These are phyloP conservation scores for Crambe crambe DNA, from an alignment of 37 sponge, comb jelly and placozoan genomes.

Conservation along the genomic window DNA sequence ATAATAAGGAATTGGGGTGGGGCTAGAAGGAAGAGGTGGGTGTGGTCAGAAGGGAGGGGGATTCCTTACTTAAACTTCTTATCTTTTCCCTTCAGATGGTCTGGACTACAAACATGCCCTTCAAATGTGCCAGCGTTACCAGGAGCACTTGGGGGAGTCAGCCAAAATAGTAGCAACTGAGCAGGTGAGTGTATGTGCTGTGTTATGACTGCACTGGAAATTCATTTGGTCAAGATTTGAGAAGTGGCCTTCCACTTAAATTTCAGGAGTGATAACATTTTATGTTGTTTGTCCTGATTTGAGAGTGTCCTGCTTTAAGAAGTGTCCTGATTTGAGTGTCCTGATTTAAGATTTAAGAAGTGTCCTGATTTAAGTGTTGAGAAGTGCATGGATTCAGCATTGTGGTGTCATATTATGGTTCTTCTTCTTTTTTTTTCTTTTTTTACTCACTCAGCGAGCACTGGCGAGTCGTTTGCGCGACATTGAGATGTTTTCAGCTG, in stretches of 20 bases:
- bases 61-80: background rate
- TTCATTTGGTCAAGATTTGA: background rate
- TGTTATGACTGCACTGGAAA: no score
- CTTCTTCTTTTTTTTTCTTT: background rate
- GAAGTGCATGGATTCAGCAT: background rate
- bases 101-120: constrained; percentile 1
- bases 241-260: background rate
- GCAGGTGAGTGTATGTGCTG: constrained; percentile 39
- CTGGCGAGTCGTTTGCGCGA: constrained; percentile 62
- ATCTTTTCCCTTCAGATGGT: constrained; percentile 41
- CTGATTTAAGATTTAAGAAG: background rate
- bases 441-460: constrained; percentile 15
- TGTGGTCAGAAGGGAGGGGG: background rate
- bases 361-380: background rate
- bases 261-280: background rate
- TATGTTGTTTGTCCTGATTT: background rate
- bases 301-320: background rate
- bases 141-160: constrained; percentile 30
- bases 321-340: background rate
- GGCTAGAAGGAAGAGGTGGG: no score
- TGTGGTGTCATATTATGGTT: background rate
- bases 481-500: constrained; percentile 67
- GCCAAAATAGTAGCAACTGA: constrained; percentile 26
- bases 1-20: no score
- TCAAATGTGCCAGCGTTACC: constrained; percentile 32